A percentile compares a stretch with the other conserved stretches of the same genome.
Conservation (phyloP, 2,888 invertebrate genomes). For the Stramonita haemastoma region DNA sequence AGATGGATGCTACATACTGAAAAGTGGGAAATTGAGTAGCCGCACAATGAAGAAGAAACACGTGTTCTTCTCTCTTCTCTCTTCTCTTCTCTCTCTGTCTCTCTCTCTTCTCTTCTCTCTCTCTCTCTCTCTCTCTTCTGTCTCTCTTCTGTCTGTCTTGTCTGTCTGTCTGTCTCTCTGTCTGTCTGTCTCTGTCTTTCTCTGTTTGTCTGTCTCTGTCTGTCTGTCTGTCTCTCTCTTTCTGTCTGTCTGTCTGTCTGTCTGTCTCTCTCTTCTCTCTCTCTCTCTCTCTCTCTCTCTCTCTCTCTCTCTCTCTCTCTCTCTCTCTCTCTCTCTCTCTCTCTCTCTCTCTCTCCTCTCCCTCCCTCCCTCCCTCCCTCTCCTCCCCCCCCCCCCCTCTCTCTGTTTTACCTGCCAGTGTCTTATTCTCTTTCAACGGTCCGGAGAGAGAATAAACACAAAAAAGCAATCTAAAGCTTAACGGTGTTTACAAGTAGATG, state of each 20-base stretch:
- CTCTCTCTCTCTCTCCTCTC: too few relatives aligned
- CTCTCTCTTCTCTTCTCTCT: too few relatives aligned
- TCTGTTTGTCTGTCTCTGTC: neutral
- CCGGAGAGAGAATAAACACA: neutral
- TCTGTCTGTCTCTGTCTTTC: conserved; percentile 4
- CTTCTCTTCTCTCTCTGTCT: too few relatives aligned
- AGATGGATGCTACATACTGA: too few relatives aligned
- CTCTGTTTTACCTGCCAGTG: too few relatives aligned
- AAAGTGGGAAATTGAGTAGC: too few relatives aligned
- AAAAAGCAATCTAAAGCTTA: neutral
- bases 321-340: neutral
- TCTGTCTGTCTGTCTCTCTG: neutral
- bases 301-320: neutral
- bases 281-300: conserved; percentile 1
- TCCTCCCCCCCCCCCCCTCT: too few relatives aligned
- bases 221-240: neutral
- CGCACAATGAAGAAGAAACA: too few relatives aligned
- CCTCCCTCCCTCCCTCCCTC: too few relatives aligned
- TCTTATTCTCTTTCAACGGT: too few relatives aligned
- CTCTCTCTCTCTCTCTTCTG: too few relatives aligned
- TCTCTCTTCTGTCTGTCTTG: neutral
- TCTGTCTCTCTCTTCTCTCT: neutral
- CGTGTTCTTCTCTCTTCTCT: too few relatives aligned
- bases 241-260: neutral
- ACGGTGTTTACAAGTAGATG: neutral